These are phyloP conservation scores for Augiades crinisus DNA, from an alignment of 2,888 invertebrate species.

Conservation along the genomic window DNA sequence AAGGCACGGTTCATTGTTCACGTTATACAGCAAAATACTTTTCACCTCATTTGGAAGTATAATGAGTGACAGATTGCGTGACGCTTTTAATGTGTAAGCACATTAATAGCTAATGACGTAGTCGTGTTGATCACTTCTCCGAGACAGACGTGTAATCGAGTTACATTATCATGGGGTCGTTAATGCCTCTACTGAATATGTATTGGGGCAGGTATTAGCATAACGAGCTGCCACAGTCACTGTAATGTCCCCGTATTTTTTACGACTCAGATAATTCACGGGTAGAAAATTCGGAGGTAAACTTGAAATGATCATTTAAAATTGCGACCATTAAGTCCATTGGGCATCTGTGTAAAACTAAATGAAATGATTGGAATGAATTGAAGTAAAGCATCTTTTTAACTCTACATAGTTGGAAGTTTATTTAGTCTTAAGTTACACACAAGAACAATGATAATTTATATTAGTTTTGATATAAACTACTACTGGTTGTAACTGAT, in stretches of 20 bases:
- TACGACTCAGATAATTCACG: not conserved
- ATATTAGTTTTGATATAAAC: no score
- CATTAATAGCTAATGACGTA: conserved; percentile 3
- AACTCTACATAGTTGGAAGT: no score
- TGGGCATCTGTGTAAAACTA: no score
- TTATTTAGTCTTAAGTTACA: no score
- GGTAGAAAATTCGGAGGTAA: not conserved
- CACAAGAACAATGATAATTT: no score
- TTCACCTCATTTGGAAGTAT: not conserved
- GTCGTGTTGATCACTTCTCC: conserved; percentile 13
- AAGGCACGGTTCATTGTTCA: no score
- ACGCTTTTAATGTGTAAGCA: not conserved
- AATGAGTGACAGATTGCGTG: not conserved
- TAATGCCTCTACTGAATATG: conserved; percentile 54
- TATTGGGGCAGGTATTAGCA: conserved; percentile 45
- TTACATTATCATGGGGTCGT: conserved; percentile 30
- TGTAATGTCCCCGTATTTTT: conserved; percentile 5
- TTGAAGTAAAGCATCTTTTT: no score
- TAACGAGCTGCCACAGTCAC: conserved; percentile 33
- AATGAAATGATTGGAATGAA: no score
- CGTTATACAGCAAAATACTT: not conserved
- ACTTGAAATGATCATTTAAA: not conserved
- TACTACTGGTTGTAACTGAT: no score
- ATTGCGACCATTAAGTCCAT: no score
- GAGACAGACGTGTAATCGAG: conserved; percentile 11